These are phyloP conservation scores for Drosophila merina DNA, from an alignment of 2,888 invertebrate species.

Conservation along the genomic window DNA sequence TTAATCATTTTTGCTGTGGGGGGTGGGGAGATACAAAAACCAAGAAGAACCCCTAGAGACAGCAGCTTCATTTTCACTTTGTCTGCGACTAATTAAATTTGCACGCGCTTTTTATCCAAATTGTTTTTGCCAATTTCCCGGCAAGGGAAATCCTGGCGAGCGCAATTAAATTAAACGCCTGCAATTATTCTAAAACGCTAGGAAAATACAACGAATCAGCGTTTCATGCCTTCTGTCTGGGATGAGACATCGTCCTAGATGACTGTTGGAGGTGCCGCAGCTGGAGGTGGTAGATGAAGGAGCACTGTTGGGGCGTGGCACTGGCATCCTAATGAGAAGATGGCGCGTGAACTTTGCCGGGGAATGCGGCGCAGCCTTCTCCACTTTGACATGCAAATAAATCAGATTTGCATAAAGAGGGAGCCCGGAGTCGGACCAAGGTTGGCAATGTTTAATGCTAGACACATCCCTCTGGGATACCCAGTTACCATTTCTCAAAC, in stretches of 20 bases:
- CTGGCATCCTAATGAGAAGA: slow-evolving; percentile 56
- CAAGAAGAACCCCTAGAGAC: not conserved
- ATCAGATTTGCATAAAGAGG: slow-evolving; percentile 78
- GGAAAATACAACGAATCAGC: slow-evolving; percentile 57
- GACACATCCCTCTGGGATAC: slow-evolving; percentile 44
- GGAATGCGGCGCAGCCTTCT: slow-evolving; percentile 41
- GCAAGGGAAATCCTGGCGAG: slow-evolving; percentile 60
- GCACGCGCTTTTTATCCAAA: slow-evolving; percentile 61
- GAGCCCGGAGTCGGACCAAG: slow-evolving; percentile 20
- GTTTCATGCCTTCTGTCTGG: slow-evolving; percentile 15
- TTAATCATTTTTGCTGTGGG: slow-evolving; percentile 33
- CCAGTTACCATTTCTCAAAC: slow-evolving; percentile 32
- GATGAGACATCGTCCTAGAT: slow-evolving; percentile 17
- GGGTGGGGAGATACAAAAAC: not conserved
- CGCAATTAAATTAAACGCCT: slow-evolving; percentile 79
- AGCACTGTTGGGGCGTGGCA: slow-evolving; percentile 10
- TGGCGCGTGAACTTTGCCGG: slow-evolving; percentile 54
- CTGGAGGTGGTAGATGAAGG: slow-evolving; percentile 1
- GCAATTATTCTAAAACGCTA: slow-evolving; percentile 76
- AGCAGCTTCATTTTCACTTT: slow-evolving; percentile 65
- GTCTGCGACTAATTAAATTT: slow-evolving; percentile 76
- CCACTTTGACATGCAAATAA: slow-evolving; percentile 79
- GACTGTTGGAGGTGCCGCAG: slow-evolving; percentile 2
- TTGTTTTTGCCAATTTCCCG: slow-evolving; percentile 52
- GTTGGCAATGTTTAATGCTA: slow-evolving; percentile 50